Evolutionary conservation across 1,140 invertebrate species (phyloP).

Genomic region (Bombus impatiens): DNA sequence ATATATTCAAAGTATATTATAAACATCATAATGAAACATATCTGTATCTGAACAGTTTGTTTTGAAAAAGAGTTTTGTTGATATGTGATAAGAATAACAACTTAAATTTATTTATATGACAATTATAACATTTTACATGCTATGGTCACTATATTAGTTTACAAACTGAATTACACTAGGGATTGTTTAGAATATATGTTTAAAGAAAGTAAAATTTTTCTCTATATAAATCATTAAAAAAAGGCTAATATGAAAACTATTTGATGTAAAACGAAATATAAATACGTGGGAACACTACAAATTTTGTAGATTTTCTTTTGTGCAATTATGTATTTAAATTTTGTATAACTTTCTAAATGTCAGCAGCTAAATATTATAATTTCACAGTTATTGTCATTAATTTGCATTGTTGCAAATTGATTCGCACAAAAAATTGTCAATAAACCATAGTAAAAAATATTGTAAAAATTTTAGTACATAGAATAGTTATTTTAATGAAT

Average conservation of each 20-base stretch:
- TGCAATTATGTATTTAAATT: constrained; percentile 41
- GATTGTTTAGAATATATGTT: constrained; percentile 35
- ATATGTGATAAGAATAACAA: constrained; percentile 34
- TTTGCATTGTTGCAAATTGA: constrained; percentile 36
- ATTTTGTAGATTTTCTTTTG: constrained; percentile 36
- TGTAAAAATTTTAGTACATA: neutral
- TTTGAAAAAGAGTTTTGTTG: constrained; percentile 21
- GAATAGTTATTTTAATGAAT: neutral
- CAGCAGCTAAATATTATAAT: constrained; percentile 29
- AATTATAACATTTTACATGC: constrained; percentile 27
- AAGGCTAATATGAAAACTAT: constrained; percentile 20
- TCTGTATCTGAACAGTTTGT: constrained; percentile 34
- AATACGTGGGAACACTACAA: constrained; percentile 17
- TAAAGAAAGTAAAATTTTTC: constrained; percentile 29
- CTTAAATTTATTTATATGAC: constrained; percentile 34
- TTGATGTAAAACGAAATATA: constrained; percentile 52
- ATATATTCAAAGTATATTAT: constrained; percentile 45
- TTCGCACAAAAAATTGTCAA: constrained; percentile 45
- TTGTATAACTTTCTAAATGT: constrained; percentile 12
- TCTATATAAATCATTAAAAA: constrained; percentile 17
- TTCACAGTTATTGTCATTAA: constrained; percentile 21
- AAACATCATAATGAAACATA: constrained; percentile 48
- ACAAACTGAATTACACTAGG: constrained; percentile 39
- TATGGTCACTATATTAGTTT: constrained; percentile 13
- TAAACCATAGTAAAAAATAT: constrained; percentile 22